Base-by-base conservation (phyloP, 1,140 invertebrate genomes). In the Tigriopus japonicus region DNA sequence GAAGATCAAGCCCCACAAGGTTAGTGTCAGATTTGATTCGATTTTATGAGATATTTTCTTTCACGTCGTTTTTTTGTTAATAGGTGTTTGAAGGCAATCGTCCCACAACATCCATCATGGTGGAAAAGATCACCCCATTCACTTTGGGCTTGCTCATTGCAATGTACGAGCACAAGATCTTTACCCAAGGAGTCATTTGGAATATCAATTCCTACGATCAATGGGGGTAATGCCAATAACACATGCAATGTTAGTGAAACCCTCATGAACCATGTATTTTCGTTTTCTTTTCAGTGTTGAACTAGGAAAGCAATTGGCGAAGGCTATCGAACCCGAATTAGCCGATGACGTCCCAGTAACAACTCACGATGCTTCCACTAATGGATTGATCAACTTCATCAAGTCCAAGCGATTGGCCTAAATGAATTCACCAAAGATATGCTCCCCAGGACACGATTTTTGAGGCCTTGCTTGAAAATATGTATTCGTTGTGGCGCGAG, bases 191-290 rank as follows among this genome's bases (percentile, higher is more conserved):
- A 60, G 80, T 94, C 14, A 91, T 99, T 67, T 99, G 96, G 96
- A 87, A 96, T 71, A 96, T 99, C 67, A 99, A 99, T 73, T 98
- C 94, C 0, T 99, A 86, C 73, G 96, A 99, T 76, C 96, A 99
- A 72, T 99, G 94, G 93, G 96, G 95, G 85, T 86, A 76, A 76
- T 77, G 74, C n/a, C 12, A 17, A 21, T 28, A 41, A 65, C 60
- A 5, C 9, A 3, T 5, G 9, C 3, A 35, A 35, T 35, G 9
- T 35, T 3, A 35, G n/a, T n/a, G n/a, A n/a, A n/a, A n/a, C n/a
- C n/a, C n/a, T n/a, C n/a, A n/a, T n/a, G n/a, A n/a, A n/a, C n/a
- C 28, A 35, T 35, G 9, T 9, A 35, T 35, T 62, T 24, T 63
- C 64, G n/a, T 65, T 63, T 64, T 63, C 56, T 66, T 68, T 72